phyloP scores from a whole-genome alignment of 2,888 invertebrate species.

The Elegia similella region DNA sequence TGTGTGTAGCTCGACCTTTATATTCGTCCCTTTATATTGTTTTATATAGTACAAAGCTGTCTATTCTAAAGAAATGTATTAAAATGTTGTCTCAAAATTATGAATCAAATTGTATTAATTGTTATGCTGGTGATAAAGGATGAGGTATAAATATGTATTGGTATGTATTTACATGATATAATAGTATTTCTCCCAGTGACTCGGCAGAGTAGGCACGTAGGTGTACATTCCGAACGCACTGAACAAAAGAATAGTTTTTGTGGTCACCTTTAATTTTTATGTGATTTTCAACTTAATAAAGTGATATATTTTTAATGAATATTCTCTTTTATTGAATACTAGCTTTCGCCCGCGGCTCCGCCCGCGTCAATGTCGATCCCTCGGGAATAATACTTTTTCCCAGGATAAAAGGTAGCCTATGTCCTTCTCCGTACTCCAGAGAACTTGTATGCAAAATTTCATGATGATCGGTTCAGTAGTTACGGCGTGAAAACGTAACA shows the following conservation, averaged over 20 bases:
- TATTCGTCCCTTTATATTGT: slow-evolving; percentile 7
- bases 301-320: slow-evolving; percentile 65
- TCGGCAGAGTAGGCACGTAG: neutral
- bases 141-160: neutral
- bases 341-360: too few relatives aligned
- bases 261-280: slow-evolving; percentile 26
- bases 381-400: too few relatives aligned
- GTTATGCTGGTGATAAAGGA: slow-evolving; percentile 19
- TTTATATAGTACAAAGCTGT: slow-evolving; percentile 24
- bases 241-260: slow-evolving; percentile 19
- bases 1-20: slow-evolving; percentile 21
- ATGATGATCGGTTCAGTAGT: too few relatives aligned
- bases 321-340: slow-evolving; percentile 1
- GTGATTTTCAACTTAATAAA: slow-evolving; percentile 59
- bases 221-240: slow-evolving; percentile 26
- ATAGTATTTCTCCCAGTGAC: slow-evolving; percentile 13
- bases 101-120: slow-evolving; percentile 20
- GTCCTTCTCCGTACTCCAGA: too few relatives aligned
- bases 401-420: too few relatives aligned
- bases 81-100: slow-evolving; percentile 30
- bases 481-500: too few relatives aligned
- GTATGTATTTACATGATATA: neutral
- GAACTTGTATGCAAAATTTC: too few relatives aligned
- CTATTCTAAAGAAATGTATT: slow-evolving; percentile 18
- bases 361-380: too few relatives aligned